These are phyloP conservation scores for Lacerta bilineata DNA, from an alignment of 2,797 vertebrate genomes.

Conservation along the genomic window DNA sequence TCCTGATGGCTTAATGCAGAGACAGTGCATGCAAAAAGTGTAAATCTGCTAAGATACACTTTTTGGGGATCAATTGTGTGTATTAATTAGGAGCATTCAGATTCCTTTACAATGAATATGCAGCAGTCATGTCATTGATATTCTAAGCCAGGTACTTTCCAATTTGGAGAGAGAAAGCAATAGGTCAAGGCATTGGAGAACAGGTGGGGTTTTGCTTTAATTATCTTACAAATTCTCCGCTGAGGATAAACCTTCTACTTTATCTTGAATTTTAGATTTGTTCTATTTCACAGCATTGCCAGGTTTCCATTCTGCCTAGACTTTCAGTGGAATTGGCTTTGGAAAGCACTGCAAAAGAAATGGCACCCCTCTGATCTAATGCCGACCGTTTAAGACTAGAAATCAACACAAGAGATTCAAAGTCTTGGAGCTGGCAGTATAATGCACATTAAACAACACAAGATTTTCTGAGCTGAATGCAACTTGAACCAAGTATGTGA, in stretches of 20 bases:
- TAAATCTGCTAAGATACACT: not conserved
- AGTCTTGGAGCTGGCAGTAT: not conserved
- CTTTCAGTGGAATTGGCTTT: not conserved
- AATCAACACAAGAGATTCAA: not conserved
- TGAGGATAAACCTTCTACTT: not conserved
- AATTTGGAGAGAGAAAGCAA: not conserved
- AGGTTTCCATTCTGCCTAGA: not conserved
- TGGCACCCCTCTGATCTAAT: not conserved
- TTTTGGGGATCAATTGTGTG: not conserved
- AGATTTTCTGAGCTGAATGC: not conserved
- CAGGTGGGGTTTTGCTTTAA: conserved; percentile 22
- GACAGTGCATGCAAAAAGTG: not conserved
- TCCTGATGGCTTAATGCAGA: not conserved
- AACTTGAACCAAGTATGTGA: too few relatives aligned
- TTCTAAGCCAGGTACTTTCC: not conserved
- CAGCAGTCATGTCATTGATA: conserved; percentile 1
- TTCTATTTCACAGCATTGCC: not conserved
- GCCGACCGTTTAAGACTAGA: not conserved
- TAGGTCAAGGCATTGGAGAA: conserved; percentile 26
- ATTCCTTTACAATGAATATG: conserved; percentile 15
- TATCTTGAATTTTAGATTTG: conserved; percentile 19
- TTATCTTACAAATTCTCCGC: not conserved
- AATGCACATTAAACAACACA: not conserved
- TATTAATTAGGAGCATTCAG: conserved; percentile 12
- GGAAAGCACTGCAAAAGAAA: not conserved